Evolutionary conservation across 2,888 invertebrate species (phyloP), one percentile per base, ranked within the genome.

Genomic region (Galeopsomyia nigrocyanea): DNA sequence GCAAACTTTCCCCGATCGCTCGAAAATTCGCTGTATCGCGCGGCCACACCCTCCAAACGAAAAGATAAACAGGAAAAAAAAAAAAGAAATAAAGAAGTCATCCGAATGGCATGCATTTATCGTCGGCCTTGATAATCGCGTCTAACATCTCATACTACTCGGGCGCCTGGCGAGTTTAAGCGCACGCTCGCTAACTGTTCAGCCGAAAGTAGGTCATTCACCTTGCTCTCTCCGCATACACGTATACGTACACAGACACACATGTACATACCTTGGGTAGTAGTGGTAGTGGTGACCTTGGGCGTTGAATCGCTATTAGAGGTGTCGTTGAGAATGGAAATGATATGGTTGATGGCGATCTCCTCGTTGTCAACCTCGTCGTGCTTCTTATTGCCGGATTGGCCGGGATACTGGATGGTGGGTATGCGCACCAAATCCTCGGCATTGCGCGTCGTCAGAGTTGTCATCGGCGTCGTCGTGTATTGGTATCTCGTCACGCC

Each of bases 301-400:
- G 81, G 60, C 19, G 76, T 77, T 1, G 80, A 81, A 2, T 82
- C 80, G 6, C 81, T 81, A 5, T 10, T 10, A 10, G 39, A 39
- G 5, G 86, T 87, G 19, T 87, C 84, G 58, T 88, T 87, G 17
- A 88, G 77, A 61, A 88, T 84, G 0, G 87, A 87, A 46, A 88
- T 83, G 14, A 88, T 88, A 51, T 88, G 88, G 76, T 87, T 87
- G 55, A 88, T 88, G 3, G 87, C 86, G 68, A 87, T 81, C 76
- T 87, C 80, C 76, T 87, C 81, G 65, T 83, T 80, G 69, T 84
- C 82, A 66, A 83, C 66, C 58, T 82, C 77, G 73, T 86, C 81
- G 74, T 85, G 74, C 71, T 84, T 85, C 71, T 86, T 83, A 53
- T 83, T 86, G 3, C 83, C 84, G 0, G 81, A 81, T 14, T 82